These are phyloP conservation scores for Calcarius lapponicus DNA, from an alignment of 2,797 vertebrate species.

Conservation along the genomic window DNA sequence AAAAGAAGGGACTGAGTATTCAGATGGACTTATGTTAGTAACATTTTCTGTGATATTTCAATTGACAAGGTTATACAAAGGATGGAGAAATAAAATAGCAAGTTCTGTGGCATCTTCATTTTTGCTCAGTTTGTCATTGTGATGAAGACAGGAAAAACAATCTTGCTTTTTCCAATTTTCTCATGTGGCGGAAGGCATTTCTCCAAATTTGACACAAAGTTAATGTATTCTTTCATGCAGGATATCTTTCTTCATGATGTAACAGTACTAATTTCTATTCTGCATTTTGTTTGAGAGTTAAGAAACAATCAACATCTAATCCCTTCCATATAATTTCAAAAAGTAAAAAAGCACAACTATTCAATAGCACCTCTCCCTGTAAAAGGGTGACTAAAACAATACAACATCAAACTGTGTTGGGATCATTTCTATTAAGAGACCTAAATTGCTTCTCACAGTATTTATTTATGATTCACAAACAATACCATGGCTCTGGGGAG, in stretches of 20 bases:
- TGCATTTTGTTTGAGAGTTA: not conserved
- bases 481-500: not conserved
- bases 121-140: not conserved
- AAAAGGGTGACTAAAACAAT: not conserved
- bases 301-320: not conserved
- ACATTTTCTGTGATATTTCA: not conserved
- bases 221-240: not conserved
- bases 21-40: not conserved
- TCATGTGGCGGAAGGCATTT: not conserved
- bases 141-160: not conserved
- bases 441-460: not conserved
- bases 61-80: not conserved
- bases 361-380: not conserved
- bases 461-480: not conserved
- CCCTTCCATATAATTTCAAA: not conserved
- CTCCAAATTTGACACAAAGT: not conserved
- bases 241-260: not conserved
- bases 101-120: not conserved
- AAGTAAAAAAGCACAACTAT: not conserved
- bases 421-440: not conserved
- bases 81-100: not conserved
- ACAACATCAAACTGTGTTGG: not conserved
- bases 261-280: not conserved
- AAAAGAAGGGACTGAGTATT: not conserved
- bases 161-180: not conserved